A percentile compares a stretch with the other conserved stretches of the same genome.
Conservation (phyloP, 1,140 invertebrate species). For the Drosophila sulfurigaster region DNA sequence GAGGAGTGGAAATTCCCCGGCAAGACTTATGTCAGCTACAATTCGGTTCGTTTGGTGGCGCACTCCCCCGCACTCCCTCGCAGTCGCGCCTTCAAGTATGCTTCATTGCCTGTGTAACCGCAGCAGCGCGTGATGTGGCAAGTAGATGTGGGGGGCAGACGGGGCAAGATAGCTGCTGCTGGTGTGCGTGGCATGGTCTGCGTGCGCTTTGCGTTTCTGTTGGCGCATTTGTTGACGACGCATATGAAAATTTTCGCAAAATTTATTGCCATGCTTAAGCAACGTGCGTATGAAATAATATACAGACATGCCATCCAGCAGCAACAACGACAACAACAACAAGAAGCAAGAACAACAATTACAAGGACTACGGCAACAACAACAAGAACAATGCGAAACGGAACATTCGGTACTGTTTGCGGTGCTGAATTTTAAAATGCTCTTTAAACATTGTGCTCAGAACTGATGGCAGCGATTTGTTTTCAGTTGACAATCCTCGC, state of each 20-base stretch:
- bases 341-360: constrained; percentile 24
- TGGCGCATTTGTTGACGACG: constrained; percentile 58
- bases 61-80: background rate
- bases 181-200: constrained; percentile 42
- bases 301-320: constrained; percentile 52
- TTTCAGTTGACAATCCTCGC: constrained; percentile 60
- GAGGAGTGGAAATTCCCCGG: background rate
- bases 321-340: constrained; percentile 26
- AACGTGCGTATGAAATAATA: constrained; percentile 82
- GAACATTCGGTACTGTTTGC: constrained; percentile 38
- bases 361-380: constrained; percentile 11
- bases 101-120: constrained; percentile 60
- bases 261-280: constrained; percentile 80
- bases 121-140: constrained; percentile 65
- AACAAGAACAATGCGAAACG: background rate
- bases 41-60: constrained; percentile 19
- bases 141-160: background rate
- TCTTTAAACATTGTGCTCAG: constrained; percentile 73
- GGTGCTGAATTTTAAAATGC: constrained; percentile 79
- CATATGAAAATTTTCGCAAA: constrained; percentile 78
- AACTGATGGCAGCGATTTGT: constrained; percentile 80
- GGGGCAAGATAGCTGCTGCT: constrained; percentile 24
- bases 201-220: constrained; percentile 44
- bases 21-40: constrained; percentile 45
- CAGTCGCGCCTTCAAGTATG: constrained; percentile 47